Evolutionary conservation across 2,113 vertebrate species (phyloP), one percentile per base, ranked within the genome.

Genomic region (Pangasianodon gigas): DNA sequence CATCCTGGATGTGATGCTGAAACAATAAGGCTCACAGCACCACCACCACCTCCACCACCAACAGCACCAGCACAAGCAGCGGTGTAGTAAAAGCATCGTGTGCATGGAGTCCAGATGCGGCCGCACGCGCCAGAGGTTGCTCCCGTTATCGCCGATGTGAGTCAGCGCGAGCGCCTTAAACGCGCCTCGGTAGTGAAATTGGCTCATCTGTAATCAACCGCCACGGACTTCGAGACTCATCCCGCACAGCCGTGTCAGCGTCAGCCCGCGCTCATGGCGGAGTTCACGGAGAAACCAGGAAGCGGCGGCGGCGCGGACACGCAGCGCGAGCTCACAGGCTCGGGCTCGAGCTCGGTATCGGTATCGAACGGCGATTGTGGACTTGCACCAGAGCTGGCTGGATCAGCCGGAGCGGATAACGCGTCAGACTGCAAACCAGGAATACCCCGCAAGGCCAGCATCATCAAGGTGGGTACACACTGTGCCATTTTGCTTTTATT

Each of bases 21-120:
- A 62, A 90, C 89, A 90, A 90, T 91, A 89, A 91, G 88, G 74
- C 77, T 90, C 67, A 79, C 87, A 90, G 77, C 81, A 84, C 52
- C 62, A 54, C 29, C 80, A 37, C 51, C 29, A 9, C 26, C 79
- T 1, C 6, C 80, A 11, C 13, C 79, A 26, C 19, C 75, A 54
- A 4, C 80, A 58, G 16, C 80, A 56, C 14, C 80, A 37, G 29
- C 80, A 56, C 62, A 8, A 51, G 65, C 84, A 37, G 62, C 26
- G 58, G 84, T 67, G 84, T 69, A 67, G 41, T 48, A 32, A 44
- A 84, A 60, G 32, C 60, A 51, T 67, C 84, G 84, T 69, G 62
- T 85, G 60, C 41, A 67, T 67, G 84, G 56, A 51, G 84, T 86
- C 84, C 84, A 86, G 84, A 86, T 86, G 84, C 21, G 44, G 62